A percentile compares a stretch with the other conserved stretches of the same genome.
These are phyloP conservation scores for Telenomus remus DNA, from an alignment of 1,140 invertebrate species.

Conservation along the genomic window DNA sequence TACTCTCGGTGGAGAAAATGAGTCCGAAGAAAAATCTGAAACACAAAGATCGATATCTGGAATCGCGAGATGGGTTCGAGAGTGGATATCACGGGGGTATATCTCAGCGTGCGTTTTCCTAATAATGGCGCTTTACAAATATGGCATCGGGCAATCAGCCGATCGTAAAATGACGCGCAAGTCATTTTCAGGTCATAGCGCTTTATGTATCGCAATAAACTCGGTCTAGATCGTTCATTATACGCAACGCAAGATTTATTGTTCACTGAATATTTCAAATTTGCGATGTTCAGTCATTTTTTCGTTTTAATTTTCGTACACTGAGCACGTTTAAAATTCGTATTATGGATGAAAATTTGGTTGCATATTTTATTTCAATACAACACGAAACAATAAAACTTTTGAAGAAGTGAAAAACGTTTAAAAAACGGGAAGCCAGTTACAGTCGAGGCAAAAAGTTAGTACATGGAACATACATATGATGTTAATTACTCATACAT, in stretches of 20 bases:
- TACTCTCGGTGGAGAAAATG: neutral
- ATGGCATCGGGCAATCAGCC: conserved; percentile 26
- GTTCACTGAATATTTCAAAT: conserved; percentile 17
- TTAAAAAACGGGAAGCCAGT: too few species aligned
- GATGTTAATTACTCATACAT: conserved; percentile 37
- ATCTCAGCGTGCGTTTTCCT: conserved; percentile 22
- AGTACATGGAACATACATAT: conserved; percentile 6
- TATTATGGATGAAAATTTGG: too few species aligned
- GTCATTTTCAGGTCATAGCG: conserved; percentile 39
- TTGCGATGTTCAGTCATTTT: conserved; percentile 2
- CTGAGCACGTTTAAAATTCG: too few species aligned
- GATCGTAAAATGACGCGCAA: conserved; percentile 33
- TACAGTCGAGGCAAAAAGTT: neutral
- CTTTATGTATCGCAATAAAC: conserved; percentile 30
- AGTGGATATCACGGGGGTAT: conserved; percentile 1
- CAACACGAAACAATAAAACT: too few species aligned
- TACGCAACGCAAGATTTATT: conserved; percentile 24
- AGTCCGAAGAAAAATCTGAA: neutral
- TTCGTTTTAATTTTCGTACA: neutral
- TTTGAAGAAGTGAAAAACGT: too few species aligned
- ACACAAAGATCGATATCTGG: conserved; percentile 23
- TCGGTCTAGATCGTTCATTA: conserved; percentile 18
- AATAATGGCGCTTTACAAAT: conserved; percentile 38
- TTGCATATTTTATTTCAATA: too few species aligned
- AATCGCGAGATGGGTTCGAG: conserved; percentile 4